Evolutionary conservation across 2,888 invertebrate genomes (phyloP).

Genomic region (Lasioglossum oenotherae): DNA sequence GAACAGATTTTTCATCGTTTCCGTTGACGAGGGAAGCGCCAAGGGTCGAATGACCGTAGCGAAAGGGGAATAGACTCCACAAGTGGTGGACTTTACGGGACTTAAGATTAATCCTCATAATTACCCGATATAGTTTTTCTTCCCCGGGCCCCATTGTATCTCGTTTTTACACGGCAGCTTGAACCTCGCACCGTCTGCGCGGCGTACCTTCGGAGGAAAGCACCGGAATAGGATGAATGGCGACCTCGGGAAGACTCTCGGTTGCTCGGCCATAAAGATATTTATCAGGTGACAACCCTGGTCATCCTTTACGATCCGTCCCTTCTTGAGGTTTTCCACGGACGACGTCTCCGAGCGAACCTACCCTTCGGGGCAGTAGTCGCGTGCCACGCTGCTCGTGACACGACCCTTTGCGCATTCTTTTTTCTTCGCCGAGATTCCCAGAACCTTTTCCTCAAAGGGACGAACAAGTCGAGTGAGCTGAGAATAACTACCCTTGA

Average conservation of each 20-base stretch:
- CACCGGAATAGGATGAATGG: conserved; percentile 38
- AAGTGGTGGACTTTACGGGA: conserved; percentile 84
- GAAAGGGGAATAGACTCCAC: conserved; percentile 76
- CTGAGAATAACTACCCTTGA: conserved; percentile 20
- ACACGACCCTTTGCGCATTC: conserved; percentile 47
- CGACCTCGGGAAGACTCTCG: conserved; percentile 30
- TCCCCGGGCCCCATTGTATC: conserved; percentile 69
- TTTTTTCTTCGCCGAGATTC: conserved; percentile 49
- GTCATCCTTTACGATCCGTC: conserved; percentile 76
- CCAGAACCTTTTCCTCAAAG: conserved; percentile 18
- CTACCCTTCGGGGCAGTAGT: conserved; percentile 59
- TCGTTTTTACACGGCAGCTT: conserved; percentile 78
- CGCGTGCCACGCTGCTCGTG: conserved; percentile 58
- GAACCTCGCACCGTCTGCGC: conserved; percentile 21
- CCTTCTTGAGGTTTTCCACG: conserved; percentile 55
- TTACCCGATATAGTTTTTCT: conserved; percentile 78
- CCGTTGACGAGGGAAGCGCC: conserved; percentile 14
- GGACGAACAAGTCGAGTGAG: background rate
- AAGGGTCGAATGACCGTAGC: conserved; percentile 21
- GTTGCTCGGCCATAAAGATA: conserved; percentile 77
- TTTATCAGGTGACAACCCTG: conserved; percentile 77
- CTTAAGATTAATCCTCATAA: conserved; percentile 84
- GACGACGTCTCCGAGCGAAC: conserved; percentile 41
- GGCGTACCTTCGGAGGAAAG: conserved; percentile 44
- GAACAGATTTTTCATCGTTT: conserved; percentile 48